Evolutionary conservation across 2,888 invertebrate species (phyloP).

Genomic region (Caprella mutica): DNA sequence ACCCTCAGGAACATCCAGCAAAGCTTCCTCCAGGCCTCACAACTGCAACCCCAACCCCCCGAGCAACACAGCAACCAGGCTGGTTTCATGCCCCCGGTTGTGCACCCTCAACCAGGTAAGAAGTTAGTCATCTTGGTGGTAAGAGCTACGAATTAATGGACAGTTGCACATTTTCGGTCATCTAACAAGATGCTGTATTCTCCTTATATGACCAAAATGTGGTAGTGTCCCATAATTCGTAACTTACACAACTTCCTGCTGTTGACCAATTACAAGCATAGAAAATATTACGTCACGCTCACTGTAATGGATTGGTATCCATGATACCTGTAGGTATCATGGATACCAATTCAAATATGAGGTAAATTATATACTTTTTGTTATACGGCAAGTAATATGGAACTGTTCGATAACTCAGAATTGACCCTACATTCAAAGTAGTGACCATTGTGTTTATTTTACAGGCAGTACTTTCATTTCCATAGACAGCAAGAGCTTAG

Average conservation of each 20-base stretch:
- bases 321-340: no score
- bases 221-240: not conserved
- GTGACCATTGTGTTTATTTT: no score
- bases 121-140: not conserved
- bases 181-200: not conserved
- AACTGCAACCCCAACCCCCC: conserved; percentile 50
- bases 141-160: no score
- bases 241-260: no score
- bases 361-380: no score
- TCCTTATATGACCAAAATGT: not conserved
- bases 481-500: conserved; percentile 32
- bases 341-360: no score
- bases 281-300: no score
- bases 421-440: no score
- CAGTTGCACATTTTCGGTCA: not conserved
- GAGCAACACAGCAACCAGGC: conserved; percentile 64
- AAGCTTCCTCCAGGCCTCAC: conserved; percentile 60
- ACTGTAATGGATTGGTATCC: no score
- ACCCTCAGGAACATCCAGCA: conserved; percentile 83
- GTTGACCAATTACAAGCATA: no score
- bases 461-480: conserved; percentile 24
- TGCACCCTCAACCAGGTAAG: conserved; percentile 35
- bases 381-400: no score
- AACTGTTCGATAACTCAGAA: no score
- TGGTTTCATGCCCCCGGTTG: conserved; percentile 75